Evolutionary conservation across 2,888 invertebrate genomes (phyloP).

Genomic region (Mactromeris polynyma): DNA sequence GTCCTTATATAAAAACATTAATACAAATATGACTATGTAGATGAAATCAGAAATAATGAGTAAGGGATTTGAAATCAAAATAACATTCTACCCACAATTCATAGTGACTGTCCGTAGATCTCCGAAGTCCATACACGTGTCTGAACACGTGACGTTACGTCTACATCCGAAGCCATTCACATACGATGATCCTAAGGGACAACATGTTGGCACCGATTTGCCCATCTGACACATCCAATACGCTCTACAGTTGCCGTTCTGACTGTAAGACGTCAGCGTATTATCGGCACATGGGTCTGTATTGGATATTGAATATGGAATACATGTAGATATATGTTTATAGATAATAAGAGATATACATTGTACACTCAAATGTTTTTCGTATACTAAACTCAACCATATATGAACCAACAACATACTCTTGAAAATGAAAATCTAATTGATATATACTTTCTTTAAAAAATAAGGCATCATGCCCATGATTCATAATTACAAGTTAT

Average conservation of each 20-base stretch:
- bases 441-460: no score
- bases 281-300: constrained; percentile 72
- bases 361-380: no score
- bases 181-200: constrained; percentile 69
- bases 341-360: not conserved
- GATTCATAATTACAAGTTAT: no score
- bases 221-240: constrained; percentile 73
- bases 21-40: no score
- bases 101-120: constrained; percentile 45
- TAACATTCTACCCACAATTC: not conserved
- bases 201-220: constrained; percentile 69
- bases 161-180: constrained; percentile 58
- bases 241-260: constrained; percentile 69
- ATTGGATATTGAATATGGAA: not conserved
- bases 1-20: no score
- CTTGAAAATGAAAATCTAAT: no score
- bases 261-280: constrained; percentile 60
- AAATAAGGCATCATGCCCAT: no score
- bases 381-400: no score
- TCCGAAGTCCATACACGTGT: constrained; percentile 70
- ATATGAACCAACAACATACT: no score
- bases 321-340: not conserved
- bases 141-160: constrained; percentile 57
- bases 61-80: not conserved
- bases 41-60: not conserved